Percentiles rank a stretch among this genome's conserved stretches.
Evolutionary conservation across 2,888 invertebrate genomes (phyloP).

Genomic region (Sturmia bella): DNA sequence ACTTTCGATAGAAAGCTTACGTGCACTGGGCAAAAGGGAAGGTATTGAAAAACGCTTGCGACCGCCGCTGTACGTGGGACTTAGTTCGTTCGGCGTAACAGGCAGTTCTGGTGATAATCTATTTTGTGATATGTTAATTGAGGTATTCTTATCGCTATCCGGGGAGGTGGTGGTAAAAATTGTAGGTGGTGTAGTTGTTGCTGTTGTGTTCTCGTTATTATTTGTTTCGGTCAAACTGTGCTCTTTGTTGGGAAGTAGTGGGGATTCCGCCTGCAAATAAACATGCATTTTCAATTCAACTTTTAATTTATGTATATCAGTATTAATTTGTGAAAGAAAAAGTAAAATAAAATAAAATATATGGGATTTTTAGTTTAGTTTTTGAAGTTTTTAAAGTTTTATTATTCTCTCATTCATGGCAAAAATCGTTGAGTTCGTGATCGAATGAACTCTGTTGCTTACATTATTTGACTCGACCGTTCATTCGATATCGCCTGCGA

Average conservation of each 20-base stretch:
- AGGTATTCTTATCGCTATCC: constrained; percentile 60
- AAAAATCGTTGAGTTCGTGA: too few relatives aligned
- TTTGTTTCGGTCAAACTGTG: constrained; percentile 62
- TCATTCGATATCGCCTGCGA: too few relatives aligned
- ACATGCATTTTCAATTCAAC: too few relatives aligned
- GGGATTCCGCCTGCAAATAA: constrained; percentile 78
- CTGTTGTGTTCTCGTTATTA: constrained; percentile 68
- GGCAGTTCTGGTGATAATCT: constrained; percentile 62
- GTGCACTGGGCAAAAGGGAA: constrained; percentile 56
- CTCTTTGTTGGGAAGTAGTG: constrained; percentile 77
- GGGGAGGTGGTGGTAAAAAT: constrained; percentile 52
- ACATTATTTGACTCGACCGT: too few relatives aligned
- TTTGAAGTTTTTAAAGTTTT: too few relatives aligned
- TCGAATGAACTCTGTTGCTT: too few relatives aligned
- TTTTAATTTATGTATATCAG: too few relatives aligned
- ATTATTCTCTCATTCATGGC: too few relatives aligned
- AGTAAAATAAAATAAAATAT: too few relatives aligned
- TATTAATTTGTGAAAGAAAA: too few relatives aligned
- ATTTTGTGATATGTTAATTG: constrained; percentile 76
- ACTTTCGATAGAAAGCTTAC: constrained; percentile 68
- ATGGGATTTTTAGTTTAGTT: too few relatives aligned
- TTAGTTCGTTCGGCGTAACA: constrained; percentile 52
- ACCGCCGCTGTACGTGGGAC: constrained; percentile 44
- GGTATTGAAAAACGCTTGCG: constrained; percentile 64
- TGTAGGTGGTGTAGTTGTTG: constrained; percentile 59